Percentiles rank a stretch among this genome's conserved stretches.
Conservation (phyloP, 2,113 vertebrate species). For the Oceanodroma tethys region DNA sequence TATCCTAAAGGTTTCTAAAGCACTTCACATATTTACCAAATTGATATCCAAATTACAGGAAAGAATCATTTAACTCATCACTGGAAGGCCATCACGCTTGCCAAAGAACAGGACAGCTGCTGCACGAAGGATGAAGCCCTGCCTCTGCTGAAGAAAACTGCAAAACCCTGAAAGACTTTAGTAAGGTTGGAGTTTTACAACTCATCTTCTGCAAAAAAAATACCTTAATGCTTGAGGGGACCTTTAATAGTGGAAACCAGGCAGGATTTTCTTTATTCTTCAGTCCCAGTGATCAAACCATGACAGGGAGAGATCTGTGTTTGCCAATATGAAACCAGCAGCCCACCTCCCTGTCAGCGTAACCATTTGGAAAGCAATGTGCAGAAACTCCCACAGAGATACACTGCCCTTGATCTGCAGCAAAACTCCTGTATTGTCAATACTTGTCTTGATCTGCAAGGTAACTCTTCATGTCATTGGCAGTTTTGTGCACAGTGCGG, state of each 20-base stretch:
- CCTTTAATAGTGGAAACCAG: neutral
- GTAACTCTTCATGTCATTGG: neutral
- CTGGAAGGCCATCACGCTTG: neutral
- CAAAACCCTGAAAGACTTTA: neutral
- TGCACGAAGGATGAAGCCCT: neutral
- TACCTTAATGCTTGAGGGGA: neutral
- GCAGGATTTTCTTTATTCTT: neutral
- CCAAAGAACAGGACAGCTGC: neutral
- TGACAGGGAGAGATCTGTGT: neutral
- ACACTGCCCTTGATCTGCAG: neutral
- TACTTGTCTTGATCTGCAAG: neutral
- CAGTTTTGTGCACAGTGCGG: neutral
- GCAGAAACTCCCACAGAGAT: neutral
- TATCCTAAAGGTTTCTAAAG: neutral
- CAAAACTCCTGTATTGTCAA: neutral
- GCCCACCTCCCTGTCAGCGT: neutral
- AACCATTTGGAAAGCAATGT: neutral
- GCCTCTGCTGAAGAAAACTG: neutral
- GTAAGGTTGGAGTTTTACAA: neutral
- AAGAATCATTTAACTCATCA: neutral
- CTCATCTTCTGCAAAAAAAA: neutral
- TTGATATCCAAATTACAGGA: neutral
- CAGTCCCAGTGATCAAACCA: neutral
- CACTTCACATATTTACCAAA: neutral
- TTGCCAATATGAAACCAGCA: neutral